Evolutionary conservation across 1,140 invertebrate genomes (phyloP), one percentile per base, ranked within the genome.

Genomic region (Brachionus rotundiformis): DNA sequence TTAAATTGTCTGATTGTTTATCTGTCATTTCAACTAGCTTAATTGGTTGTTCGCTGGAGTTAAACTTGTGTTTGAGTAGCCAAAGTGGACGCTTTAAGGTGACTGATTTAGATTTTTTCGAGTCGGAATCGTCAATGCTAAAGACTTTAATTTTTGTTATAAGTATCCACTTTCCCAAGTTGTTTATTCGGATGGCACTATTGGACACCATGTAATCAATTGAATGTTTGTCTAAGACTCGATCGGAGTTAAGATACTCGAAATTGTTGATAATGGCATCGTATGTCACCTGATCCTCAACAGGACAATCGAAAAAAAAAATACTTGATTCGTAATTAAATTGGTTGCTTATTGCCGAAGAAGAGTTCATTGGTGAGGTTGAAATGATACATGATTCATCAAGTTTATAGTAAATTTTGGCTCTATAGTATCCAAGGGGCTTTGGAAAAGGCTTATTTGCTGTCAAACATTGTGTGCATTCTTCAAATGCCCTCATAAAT

Each of bases 121-220:
- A 44, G 8, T 73, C 16, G 13, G 29, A 11, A 44, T 73, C 19
- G 19, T 44, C 36, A n/a, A 36, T 71, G 4, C 25, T 41, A 25
- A 44, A 25, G 10, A 25, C 10, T 25, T 73, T 73, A 73, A 73
- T 73, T 73, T 73, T 73, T 5, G 68, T 73, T n/a, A 73, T 73
- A 11, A 73, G 68, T 36, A 79, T 63, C 76, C 76, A 79, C 19
- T 59, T 79, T 25, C 76, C 76, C 29, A 79, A 4, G 8, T 7
- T 63, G 16, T 79, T 79, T 7, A 79, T 63, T 3, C 59, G 19
- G 8, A 79, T 59, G 2, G 19, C 33, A 23, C 47, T 41, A 39
- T 79, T 63, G 13, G 76, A 79, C 8, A 79, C 47, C 36, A 79
- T 31, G 29, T 79, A 79, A 16, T 79, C 47, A 3, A 79, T 59